Conservation (phyloP, 2,888 invertebrate genomes). For the Tinea pellionella region DNA sequence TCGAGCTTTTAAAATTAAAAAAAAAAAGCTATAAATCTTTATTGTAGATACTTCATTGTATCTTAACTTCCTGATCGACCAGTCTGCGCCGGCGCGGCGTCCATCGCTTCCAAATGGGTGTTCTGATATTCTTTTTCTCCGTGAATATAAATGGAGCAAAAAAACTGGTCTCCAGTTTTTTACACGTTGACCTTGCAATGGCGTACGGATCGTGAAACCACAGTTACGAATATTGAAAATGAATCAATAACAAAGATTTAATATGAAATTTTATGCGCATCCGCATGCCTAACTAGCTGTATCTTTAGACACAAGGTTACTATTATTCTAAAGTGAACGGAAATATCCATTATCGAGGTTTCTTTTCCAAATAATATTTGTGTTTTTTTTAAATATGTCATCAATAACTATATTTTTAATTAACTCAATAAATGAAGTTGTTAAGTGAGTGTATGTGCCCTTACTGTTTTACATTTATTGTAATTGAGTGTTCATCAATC, state of each 20-base stretch:
- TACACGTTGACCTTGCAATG: constrained; percentile 62
- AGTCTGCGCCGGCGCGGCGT: constrained; percentile 44
- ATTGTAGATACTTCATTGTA: constrained; percentile 24
- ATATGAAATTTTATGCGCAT: constrained; percentile 5
- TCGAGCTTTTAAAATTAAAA: constrained; percentile 37
- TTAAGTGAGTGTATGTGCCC: background rate
- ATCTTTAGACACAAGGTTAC: constrained; percentile 8
- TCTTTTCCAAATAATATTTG: background rate
- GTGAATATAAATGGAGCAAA: constrained; percentile 58
- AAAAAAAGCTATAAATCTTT: constrained; percentile 57
- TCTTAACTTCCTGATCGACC: constrained; percentile 61
- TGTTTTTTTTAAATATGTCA: background rate
- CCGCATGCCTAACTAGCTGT: constrained; percentile 7
- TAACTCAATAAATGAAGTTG: background rate
- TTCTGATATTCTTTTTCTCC: constrained; percentile 61
- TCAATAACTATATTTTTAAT: background rate
- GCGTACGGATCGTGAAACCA: constrained; percentile 56
- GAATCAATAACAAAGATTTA: constrained; percentile 21
- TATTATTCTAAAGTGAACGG: background rate
- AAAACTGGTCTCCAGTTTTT: constrained; percentile 49
- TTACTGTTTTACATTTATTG: background rate
- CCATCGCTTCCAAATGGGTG: constrained; percentile 64
- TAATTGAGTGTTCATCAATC: background rate
- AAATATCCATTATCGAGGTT: background rate
- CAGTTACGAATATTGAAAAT: constrained; percentile 37